Evolutionary conservation across 2,797 vertebrate species (phyloP), one percentile per base, ranked within the genome.

Genomic region (Varecia variegata): DNA sequence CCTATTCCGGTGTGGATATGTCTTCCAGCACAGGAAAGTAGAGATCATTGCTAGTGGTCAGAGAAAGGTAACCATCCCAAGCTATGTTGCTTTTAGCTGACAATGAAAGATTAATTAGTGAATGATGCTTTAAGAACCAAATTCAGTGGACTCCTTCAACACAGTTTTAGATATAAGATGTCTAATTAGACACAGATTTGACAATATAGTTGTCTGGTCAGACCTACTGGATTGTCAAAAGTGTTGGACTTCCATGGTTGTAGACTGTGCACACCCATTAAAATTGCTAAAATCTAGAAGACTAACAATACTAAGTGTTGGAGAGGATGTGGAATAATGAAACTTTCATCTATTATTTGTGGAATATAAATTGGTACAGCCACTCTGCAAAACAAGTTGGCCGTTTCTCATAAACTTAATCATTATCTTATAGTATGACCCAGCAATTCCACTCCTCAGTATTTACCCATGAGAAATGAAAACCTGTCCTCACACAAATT

Each of bases 21-120:
- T 99, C 2, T 99, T 99, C 98, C 99, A 99, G 40, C 99, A 99
- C 94, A 99, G 99, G 45, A 99, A 99, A 98, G 99, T 99, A 97
- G 99, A 99, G 90, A 99, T 99, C 88, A 99, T 99, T 85, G 99
- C 99, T 98, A 99, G 99, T 0, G 99, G 99, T 97, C 99, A 99
- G 98, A 99, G 99, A 17, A 99, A 99, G 98, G 98, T 99, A 94
- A 99, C 56, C 23, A 58, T 58, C 23, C 99, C 98, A 99, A 99
- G 0, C 99, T 99, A 0, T 99, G 99, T 97, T 99, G 99, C 0
- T 52, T 40, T 80, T 54, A 77, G 74, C 21, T 62, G n/a, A n/a
- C 68, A 92, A 5, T 47, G 32, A 6, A 54, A 77, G 50, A 47
- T 35, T 50, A 21, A 23, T 47, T 14, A 27, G 2, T 62, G 80